Conservation (phyloP, 2,797 vertebrate species). For the Alectoris magna region DNA sequence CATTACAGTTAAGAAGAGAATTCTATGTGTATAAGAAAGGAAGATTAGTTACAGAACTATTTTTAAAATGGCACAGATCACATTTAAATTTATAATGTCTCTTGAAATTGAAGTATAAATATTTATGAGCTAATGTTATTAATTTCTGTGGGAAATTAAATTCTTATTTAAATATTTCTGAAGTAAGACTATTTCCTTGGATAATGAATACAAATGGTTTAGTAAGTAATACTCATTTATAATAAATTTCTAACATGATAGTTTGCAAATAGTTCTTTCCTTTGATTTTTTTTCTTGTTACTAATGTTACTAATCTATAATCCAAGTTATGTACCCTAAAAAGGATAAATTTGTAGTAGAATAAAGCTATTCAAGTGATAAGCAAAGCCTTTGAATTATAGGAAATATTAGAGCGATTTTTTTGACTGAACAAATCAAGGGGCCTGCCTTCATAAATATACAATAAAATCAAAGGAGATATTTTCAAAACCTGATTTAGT, state of each 20-base stretch:
- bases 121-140: constrained; percentile 18
- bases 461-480: background rate
- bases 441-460: background rate
- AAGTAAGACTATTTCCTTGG: background rate
- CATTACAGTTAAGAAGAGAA: background rate
- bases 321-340: background rate
- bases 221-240: background rate
- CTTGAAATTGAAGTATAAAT: constrained; percentile 28
- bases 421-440: background rate
- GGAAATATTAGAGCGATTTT: background rate
- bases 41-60: background rate
- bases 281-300: background rate
- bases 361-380: background rate
- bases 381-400: background rate
- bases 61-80: background rate
- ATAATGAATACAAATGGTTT: background rate
- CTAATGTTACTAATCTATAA: background rate
- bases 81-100: constrained; percentile 22
- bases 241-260: background rate
- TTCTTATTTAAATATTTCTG: constrained; percentile 24
- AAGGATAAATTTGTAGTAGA: background rate
- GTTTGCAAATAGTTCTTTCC: constrained; percentile 1
- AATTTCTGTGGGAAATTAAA: background rate
- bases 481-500: background rate
- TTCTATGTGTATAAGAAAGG: background rate